These are phyloP conservation scores for Chesias legatella DNA, from an alignment of 2,888 invertebrate species.

Conservation along the genomic window DNA sequence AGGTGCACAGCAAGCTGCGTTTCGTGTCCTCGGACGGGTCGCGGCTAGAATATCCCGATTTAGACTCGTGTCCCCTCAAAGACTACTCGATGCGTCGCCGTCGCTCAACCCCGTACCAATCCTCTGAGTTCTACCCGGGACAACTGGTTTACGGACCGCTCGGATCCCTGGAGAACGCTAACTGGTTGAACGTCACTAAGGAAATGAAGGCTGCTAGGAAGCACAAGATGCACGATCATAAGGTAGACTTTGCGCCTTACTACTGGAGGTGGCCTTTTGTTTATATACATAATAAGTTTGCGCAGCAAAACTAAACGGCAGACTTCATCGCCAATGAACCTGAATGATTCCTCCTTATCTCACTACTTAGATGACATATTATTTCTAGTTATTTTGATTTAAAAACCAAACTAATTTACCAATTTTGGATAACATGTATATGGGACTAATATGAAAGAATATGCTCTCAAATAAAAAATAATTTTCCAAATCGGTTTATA, in stretches of 20 bases:
- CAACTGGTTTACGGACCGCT: conserved; percentile 86
- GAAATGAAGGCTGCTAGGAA: conserved; percentile 84
- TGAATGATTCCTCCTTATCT: no score
- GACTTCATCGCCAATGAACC: no score
- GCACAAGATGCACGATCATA: conserved; percentile 79
- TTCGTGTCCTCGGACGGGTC: conserved; percentile 84
- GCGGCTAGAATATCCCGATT: conserved; percentile 82
- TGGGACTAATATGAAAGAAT: no score
- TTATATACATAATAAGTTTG: no score
- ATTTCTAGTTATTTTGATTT: no score
- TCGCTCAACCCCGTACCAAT: conserved; percentile 69
- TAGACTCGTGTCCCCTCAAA: conserved; percentile 85
- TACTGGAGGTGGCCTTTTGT: neutral
- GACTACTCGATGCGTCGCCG: conserved; percentile 86
- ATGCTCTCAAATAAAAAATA: no score
- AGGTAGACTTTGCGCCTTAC: conserved; percentile 46
- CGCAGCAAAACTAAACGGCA: no score
- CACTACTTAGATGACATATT: no score
- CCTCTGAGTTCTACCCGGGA: conserved; percentile 72
- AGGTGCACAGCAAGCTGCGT: conserved; percentile 84
- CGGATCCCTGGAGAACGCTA: conserved; percentile 87
- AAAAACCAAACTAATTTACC: no score
- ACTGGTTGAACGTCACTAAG: conserved; percentile 89
- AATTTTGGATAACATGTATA: no score
- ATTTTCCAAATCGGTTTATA: no score